These are phyloP conservation scores for Cariama cristata DNA, from an alignment of 2,113 vertebrate species.

Conservation along the genomic window DNA sequence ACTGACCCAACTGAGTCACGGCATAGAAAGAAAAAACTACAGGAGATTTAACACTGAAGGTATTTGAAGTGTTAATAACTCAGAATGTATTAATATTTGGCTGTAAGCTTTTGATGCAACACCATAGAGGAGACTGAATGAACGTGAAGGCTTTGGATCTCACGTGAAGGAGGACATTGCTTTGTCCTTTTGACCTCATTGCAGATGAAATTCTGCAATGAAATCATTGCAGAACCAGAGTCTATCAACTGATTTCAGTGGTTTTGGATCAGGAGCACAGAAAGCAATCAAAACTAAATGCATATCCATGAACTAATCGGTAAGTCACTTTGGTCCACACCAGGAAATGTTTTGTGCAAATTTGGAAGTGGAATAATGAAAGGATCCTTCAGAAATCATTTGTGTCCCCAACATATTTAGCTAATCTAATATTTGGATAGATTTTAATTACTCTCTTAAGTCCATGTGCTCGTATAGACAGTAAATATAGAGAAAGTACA, in stretches of 20 bases:
- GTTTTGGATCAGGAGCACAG: neutral
- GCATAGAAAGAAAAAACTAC: neutral
- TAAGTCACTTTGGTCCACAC: neutral
- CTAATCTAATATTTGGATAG: neutral
- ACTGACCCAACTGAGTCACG: neutral
- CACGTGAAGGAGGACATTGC: neutral
- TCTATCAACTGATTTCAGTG: neutral
- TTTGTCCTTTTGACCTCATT: neutral
- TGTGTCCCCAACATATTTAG: rapidly evolving
- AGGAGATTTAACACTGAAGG: neutral
- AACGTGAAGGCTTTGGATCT: neutral
- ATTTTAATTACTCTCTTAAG: neutral
- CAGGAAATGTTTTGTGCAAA: neutral
- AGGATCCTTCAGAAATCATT: neutral
- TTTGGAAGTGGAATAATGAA: neutral
- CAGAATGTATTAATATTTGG: neutral
- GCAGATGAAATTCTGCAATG: neutral
- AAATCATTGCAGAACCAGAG: neutral
- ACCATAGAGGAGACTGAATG: neutral
- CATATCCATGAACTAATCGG: neutral
- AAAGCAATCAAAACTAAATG: neutral
- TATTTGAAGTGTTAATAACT: neutral
- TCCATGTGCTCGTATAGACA: neutral
- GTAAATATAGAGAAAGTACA: neutral
- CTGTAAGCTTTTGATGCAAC: neutral